A percentile compares a stretch with the other conserved stretches of the same genome.
These are phyloP conservation scores for Actinernus sp. DNA, from an alignment of 92 coral and sea anemone species.

Conservation along the genomic window DNA sequence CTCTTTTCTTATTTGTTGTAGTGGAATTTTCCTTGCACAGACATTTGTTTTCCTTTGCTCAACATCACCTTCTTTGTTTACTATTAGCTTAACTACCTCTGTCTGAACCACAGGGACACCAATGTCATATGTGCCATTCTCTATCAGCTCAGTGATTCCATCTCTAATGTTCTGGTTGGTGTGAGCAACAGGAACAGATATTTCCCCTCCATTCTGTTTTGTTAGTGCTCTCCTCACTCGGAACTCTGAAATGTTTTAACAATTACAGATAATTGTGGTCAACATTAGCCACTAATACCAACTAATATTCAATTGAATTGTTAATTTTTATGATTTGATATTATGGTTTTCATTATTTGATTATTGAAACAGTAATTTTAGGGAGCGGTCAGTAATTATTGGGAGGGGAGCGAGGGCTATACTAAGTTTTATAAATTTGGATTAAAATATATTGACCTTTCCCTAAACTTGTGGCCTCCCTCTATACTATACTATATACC, in stretches of 20 bases:
- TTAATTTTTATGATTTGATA: no score
- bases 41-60: conserved; percentile 3
- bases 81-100: conserved; percentile 1
- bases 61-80: conserved; percentile 16
- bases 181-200: conserved; percentile 29
- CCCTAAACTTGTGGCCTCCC: no score
- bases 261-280: no score
- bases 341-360: no score
- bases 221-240: conserved; percentile 4
- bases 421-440: no score
- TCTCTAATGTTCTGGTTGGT: conserved; percentile 12
- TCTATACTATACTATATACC: no score
- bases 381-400: no score
- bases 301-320: no score
- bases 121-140: conserved; percentile 13
- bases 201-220: conserved; percentile 39
- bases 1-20: conserved; percentile 14
- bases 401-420: no score
- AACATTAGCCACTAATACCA: no score
- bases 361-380: no score
- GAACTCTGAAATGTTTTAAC: conserved; percentile 4
- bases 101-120: conserved; percentile 23
- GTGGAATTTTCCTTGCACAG: conserved; percentile 14
- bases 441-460: no score
- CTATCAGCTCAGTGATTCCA: background rate